Evolutionary conservation across 2,888 invertebrate genomes (phyloP).

Genomic region (Miltochrista miniata): DNA sequence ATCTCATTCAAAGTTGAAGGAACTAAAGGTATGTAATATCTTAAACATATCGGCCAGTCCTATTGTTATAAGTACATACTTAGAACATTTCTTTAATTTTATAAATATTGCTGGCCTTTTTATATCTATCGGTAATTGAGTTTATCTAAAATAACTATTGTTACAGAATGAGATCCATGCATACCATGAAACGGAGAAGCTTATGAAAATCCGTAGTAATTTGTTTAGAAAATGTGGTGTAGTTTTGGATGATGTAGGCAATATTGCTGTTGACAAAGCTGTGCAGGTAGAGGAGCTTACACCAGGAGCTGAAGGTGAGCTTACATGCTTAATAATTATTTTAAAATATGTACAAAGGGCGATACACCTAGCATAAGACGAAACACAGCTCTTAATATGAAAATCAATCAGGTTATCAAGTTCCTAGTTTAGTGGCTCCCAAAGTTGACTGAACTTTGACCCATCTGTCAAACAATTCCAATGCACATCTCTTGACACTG

Average conservation of each 20-base stretch:
- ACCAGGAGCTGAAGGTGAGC: slow-evolving; percentile 14
- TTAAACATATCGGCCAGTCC: neutral
- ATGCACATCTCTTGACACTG: too few relatives aligned
- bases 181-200: slow-evolving; percentile 60
- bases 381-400: too few relatives aligned
- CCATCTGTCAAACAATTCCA: too few relatives aligned
- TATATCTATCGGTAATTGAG: neutral
- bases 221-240: slow-evolving; percentile 70
- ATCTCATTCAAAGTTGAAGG: slow-evolving; percentile 62
- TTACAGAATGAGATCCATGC: slow-evolving; percentile 75
- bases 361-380: too few relatives aligned
- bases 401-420: too few relatives aligned
- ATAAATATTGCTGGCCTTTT: neutral
- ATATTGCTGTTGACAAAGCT: slow-evolving; percentile 59
- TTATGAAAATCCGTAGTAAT: slow-evolving; percentile 54
- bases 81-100: too few relatives aligned
- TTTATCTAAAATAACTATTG: neutral
- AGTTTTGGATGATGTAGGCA: slow-evolving; percentile 59
- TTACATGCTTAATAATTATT: neutral
- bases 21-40: slow-evolving; percentile 60
- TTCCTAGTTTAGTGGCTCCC: too few relatives aligned
- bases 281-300: slow-evolving; percentile 51
- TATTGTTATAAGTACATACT: too few relatives aligned
- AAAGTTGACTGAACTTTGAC: too few relatives aligned
- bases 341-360: too few relatives aligned